phyloP scores from a whole-genome alignment of 2,797 vertebrate species.

The Pseudopleuronectes americanus region DNA sequence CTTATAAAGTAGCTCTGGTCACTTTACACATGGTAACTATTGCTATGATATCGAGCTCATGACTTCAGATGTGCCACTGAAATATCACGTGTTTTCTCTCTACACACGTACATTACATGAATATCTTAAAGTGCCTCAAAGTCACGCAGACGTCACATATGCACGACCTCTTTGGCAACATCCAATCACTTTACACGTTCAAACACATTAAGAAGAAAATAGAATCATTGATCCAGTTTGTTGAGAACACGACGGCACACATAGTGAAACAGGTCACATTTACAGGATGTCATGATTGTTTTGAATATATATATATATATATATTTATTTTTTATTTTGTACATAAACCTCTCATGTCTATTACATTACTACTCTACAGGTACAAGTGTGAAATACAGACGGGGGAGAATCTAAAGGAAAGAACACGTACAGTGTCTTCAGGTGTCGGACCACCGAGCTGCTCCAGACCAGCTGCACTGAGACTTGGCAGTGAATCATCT shows the following conservation, averaged over 20 bases:
- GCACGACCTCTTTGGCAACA: constrained; percentile 57
- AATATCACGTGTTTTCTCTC: constrained; percentile 20
- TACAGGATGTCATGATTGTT: constrained; percentile 43
- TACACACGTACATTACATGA: background rate
- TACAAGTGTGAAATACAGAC: constrained; percentile 29
- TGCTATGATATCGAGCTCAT: constrained; percentile 48
- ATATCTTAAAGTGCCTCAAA: constrained; percentile 57
- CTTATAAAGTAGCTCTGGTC: constrained; percentile 27
- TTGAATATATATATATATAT: constrained; percentile 35
- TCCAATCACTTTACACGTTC: background rate
- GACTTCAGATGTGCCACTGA: constrained; percentile 51
- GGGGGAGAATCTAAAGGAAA: background rate
- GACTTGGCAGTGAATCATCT: background rate
- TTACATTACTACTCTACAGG: constrained; percentile 27
- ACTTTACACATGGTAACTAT: constrained; percentile 51
- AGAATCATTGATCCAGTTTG: background rate
- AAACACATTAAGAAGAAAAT: constrained; percentile 31
- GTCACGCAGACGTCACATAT: constrained; percentile 40
- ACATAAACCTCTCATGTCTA: constrained; percentile 5
- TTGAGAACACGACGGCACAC: constrained; percentile 7
- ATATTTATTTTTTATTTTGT: background rate
- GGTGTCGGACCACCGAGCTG: background rate
- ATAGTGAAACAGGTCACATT: constrained; percentile 45
- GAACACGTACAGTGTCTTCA: background rate
- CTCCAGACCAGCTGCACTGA: background rate